Conservation (phyloP, 2,113 vertebrate genomes). For the Rhinichthys klamathensis region DNA sequence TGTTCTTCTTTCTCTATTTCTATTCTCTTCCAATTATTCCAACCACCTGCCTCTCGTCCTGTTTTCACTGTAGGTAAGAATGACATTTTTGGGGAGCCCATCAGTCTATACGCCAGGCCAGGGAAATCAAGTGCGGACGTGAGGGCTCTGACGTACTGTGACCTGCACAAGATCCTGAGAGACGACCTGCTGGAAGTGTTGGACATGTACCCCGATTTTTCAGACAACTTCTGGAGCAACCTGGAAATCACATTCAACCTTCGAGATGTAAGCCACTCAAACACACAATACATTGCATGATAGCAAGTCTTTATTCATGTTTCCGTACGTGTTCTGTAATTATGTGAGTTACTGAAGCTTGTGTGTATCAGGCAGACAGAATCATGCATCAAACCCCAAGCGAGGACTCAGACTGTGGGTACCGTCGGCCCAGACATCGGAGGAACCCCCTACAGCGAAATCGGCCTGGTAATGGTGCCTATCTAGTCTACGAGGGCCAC, state of each 20-base stretch:
- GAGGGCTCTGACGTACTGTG: conserved; percentile 94
- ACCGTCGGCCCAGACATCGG: conserved; percentile 74
- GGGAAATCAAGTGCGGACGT: conserved; percentile 94
- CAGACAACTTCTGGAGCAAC: conserved; percentile 93
- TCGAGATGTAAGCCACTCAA: conserved; percentile 84
- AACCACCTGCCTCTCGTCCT: neutral
- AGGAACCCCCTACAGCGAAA: conserved; percentile 76
- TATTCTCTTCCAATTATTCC: neutral
- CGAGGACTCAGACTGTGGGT: conserved; percentile 83
- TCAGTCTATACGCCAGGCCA: conserved; percentile 86
- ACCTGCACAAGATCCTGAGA: conserved; percentile 94
- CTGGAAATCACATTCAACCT: conserved; percentile 97
- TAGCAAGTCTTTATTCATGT: neutral
- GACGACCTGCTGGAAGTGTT: conserved; percentile 95
- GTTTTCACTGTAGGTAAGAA: conserved; percentile 81
- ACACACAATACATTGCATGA: conserved; percentile 1
- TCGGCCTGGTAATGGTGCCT: conserved; percentile 80
- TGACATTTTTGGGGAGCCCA: conserved; percentile 94
- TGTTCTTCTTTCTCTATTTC: neutral
- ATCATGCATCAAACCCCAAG: conserved; percentile 82
- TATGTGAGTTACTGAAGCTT: conserved; percentile 72
- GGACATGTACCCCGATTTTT: conserved; percentile 96
- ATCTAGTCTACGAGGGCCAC: conserved; percentile 2
- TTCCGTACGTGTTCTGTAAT: conserved; percentile 15
- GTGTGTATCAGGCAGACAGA: conserved; percentile 89